Evolutionary conservation across 2,888 invertebrate genomes (phyloP).

Genomic region (Cremastinae sp.): DNA sequence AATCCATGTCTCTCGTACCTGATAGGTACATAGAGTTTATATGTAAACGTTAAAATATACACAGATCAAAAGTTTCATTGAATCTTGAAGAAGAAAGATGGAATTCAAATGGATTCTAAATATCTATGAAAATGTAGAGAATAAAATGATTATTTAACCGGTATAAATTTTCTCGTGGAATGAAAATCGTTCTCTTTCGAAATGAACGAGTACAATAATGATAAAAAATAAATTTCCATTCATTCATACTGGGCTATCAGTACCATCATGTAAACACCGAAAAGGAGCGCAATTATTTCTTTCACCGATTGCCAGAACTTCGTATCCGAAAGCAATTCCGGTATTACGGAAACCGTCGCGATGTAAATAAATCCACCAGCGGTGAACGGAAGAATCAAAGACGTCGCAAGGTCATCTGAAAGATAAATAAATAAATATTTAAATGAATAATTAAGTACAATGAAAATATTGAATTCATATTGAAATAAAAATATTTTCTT

Average conservation of each 20-base stretch:
- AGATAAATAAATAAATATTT: slow-evolving; percentile 60
- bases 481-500: no score
- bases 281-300: slow-evolving; percentile 93
- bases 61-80: no score
- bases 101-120: slow-evolving; percentile 19
- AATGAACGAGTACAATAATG: background rate
- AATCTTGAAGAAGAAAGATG: background rate
- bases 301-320: slow-evolving; percentile 93
- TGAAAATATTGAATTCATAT: no score
- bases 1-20: background rate
- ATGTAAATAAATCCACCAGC: slow-evolving; percentile 99
- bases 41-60: no score
- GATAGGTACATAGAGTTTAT: no score
- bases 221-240: slow-evolving; percentile 44
- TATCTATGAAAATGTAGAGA: background rate
- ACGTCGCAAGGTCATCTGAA: slow-evolving; percentile 86
- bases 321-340: slow-evolving; percentile 95
- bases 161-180: slow-evolving; percentile 24
- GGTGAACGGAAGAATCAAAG: slow-evolving; percentile 97
- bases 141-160: slow-evolving; percentile 26
- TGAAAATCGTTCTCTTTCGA: slow-evolving; percentile 5
- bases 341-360: slow-evolving; percentile 99
- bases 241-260: slow-evolving; percentile 91
- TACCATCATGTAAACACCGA: slow-evolving; percentile 97
- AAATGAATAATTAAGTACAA: slow-evolving; percentile 25